A percentile compares a stretch with the other conserved stretches of the same genome.
phyloP scores from a whole-genome alignment of 2,888 invertebrate species.

The Pachymerium ferrugineum region DNA sequence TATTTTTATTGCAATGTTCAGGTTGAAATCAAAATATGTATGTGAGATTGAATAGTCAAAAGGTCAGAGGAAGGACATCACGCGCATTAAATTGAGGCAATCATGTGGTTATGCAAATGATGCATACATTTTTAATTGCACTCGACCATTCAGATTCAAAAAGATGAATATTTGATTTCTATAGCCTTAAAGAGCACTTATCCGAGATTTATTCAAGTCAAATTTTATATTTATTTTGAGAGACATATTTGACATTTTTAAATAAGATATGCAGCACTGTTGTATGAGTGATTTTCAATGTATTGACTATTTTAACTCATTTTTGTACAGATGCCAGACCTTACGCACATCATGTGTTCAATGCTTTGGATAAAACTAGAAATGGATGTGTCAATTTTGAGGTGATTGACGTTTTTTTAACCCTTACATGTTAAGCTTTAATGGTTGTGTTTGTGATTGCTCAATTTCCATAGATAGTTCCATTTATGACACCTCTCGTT shows the following conservation, averaged over 20 bases:
- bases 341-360: conserved; percentile 51
- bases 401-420: conserved; percentile 41
- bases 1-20: too few species aligned
- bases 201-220: neutral
- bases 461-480: too few species aligned
- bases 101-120: neutral
- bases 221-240: too few species aligned
- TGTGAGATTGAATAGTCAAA: neutral
- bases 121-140: neutral
- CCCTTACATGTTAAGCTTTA: neutral
- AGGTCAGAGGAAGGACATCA: neutral
- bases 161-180: conserved; percentile 1
- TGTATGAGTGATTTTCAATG: neutral
- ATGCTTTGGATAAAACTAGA: conserved; percentile 49
- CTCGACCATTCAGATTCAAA: neutral
- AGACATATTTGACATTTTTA: conserved; percentile 8
- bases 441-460: neutral
- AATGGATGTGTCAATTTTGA: conserved; percentile 51
- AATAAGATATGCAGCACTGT: neutral
- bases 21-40: neutral
- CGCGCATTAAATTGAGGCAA: neutral
- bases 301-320: neutral
- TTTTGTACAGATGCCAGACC: conserved; percentile 46
- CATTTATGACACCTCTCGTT: too few species aligned
- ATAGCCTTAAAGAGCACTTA: too few species aligned